Evolutionary conservation across 2,113 vertebrate species (phyloP).

Genomic region (Xerus inauris): DNA sequence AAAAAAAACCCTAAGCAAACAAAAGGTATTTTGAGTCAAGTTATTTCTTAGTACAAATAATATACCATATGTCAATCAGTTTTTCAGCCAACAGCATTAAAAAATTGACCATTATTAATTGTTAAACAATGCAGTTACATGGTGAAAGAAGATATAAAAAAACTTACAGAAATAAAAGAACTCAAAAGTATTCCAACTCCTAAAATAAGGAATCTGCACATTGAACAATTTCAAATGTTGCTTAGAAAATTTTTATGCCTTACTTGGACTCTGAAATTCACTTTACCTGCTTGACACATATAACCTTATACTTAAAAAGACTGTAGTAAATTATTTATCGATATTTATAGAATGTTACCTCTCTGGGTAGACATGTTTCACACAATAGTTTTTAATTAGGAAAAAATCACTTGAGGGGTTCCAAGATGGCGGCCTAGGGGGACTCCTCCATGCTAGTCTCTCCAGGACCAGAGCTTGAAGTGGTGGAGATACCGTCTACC

Average conservation of each 20-base stretch:
- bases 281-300: not conserved
- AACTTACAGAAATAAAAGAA: conserved; percentile 10
- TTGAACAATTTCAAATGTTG: conserved; percentile 47
- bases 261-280: conserved; percentile 54
- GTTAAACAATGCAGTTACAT: conserved; percentile 34
- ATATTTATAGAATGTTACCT: conserved; percentile 63
- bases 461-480: too few species aligned
- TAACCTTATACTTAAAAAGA: conserved; percentile 35
- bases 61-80: not conserved
- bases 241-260: conserved; percentile 19
- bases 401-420: conserved; percentile 58
- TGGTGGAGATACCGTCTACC: too few species aligned
- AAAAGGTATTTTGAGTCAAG: conserved; percentile 26
- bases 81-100: conserved; percentile 55
- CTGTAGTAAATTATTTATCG: conserved; percentile 52
- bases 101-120: not conserved
- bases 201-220: conserved; percentile 19
- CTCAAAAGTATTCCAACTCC: not conserved
- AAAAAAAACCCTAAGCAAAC: not conserved
- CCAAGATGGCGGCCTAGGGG: too few species aligned
- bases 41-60: conserved; percentile 54
- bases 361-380: conserved; percentile 76
- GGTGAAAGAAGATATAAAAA: not conserved
- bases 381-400: conserved; percentile 64
- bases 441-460: too few species aligned